A percentile compares a stretch with the other conserved stretches of the same genome.
phyloP scores from a whole-genome alignment of 2,888 invertebrate genomes.

The Latrodectus elegans region DNA sequence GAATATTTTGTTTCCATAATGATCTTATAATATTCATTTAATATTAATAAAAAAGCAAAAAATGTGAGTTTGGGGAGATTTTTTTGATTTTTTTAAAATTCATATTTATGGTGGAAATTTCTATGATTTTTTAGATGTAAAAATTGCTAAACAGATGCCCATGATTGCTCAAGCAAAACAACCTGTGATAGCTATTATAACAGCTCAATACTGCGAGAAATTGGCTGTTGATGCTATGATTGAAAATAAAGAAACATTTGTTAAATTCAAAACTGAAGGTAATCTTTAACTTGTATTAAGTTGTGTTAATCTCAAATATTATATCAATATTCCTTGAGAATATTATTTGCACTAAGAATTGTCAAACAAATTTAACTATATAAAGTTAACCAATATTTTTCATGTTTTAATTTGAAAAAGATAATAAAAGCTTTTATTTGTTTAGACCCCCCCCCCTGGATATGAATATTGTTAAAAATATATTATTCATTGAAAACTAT shows the following conservation, averaged over 20 bases:
- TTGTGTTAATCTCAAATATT: too few species aligned
- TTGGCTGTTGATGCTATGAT: slow-evolving; percentile 98
- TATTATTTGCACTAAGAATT: too few species aligned
- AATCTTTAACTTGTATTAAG: slow-evolving; percentile 73
- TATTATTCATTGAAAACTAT: too few species aligned
- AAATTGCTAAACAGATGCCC: slow-evolving; percentile 96
- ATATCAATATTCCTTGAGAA: too few species aligned
- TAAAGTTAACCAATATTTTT: too few species aligned
- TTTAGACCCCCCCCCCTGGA: too few species aligned
- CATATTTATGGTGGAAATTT: neutral
- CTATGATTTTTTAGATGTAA: slow-evolving; percentile 75
- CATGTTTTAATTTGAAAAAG: too few species aligned
- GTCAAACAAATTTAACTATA: too few species aligned
- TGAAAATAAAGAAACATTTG: slow-evolving; percentile 96
- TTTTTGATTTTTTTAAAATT: neutral
- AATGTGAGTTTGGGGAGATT: neutral
- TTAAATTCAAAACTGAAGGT: slow-evolving; percentile 97
- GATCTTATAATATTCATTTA: neutral
- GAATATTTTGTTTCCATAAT: neutral
- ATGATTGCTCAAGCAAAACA: slow-evolving; percentile 90
- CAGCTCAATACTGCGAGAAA: slow-evolving; percentile 97
- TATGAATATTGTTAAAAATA: too few species aligned
- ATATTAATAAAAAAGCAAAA: neutral
- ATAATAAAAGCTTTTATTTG: too few species aligned
- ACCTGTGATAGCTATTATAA: slow-evolving; percentile 98